Percentiles rank a stretch among this genome's conserved stretches.
Conservation (phyloP, 2,888 invertebrate genomes). For the Nineta flava region DNA sequence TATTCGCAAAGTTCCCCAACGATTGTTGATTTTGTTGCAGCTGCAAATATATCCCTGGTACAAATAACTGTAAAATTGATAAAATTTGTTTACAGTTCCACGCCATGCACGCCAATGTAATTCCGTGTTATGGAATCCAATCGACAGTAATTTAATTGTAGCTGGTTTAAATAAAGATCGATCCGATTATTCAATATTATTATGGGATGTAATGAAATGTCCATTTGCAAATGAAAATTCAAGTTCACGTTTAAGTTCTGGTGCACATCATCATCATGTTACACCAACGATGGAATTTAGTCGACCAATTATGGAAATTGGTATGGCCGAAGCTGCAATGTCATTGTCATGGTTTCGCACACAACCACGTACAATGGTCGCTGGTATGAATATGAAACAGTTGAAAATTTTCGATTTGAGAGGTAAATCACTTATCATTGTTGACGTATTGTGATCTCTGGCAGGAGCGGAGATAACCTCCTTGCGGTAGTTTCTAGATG, state of each 20-base stretch:
- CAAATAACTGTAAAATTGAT: conserved; percentile 1
- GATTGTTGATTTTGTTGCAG: too few species aligned
- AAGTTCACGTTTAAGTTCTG: conserved; percentile 15
- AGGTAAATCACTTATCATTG: conserved; percentile 35
- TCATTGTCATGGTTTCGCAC: conserved; percentile 72
- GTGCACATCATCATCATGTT: conserved; percentile 22
- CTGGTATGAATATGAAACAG: conserved; percentile 81
- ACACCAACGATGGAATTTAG: conserved; percentile 32
- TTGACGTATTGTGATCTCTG: too few species aligned
- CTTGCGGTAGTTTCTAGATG: too few species aligned
- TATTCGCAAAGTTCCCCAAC: too few species aligned
- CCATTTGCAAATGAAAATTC: conserved; percentile 21
- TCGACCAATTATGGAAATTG: conserved; percentile 57
- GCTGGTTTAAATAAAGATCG: conserved; percentile 81
- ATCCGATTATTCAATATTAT: conserved; percentile 70
- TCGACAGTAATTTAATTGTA: conserved; percentile 65
- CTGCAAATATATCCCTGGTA: too few species aligned
- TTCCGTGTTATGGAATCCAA: conserved; percentile 73
- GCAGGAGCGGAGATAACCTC: too few species aligned
- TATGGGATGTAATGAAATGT: conserved; percentile 68
- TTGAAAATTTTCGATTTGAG: conserved; percentile 80
- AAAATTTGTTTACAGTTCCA: conserved; percentile 41
- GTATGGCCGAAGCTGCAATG: conserved; percentile 68
- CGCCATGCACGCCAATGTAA: conserved; percentile 75
- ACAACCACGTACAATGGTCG: conserved; percentile 57